Evolutionary conservation across 1,140 invertebrate species (phyloP).

Genomic region (Aplysia californica): DNA sequence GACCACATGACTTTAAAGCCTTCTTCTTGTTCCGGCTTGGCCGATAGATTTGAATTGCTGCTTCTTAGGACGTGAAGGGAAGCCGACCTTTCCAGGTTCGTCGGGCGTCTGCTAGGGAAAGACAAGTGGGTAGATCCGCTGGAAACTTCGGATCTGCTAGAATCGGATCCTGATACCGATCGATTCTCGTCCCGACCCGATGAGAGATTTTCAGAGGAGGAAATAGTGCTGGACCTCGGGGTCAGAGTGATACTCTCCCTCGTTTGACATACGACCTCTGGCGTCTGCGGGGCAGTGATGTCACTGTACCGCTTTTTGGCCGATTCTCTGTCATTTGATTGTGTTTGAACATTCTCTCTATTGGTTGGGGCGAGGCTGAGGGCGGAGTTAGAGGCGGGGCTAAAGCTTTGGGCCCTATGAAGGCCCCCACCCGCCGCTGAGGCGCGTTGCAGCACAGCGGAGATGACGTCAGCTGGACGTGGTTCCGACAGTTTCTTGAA

Average conservation of each 20-base stretch:
- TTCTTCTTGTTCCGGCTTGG: neutral
- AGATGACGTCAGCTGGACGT: conserved; percentile 25
- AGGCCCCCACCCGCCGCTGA: neutral
- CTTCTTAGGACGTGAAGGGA: neutral
- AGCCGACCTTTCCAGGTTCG: conserved; percentile 1
- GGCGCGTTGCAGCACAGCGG: conserved; percentile 22
- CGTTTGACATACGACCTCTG: neutral
- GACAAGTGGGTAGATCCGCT: too few species aligned
- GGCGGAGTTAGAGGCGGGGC: neutral
- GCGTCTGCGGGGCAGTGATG: neutral
- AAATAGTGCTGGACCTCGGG: neutral
- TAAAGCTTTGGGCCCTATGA: conserved; percentile 26
- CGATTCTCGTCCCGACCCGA: too few species aligned
- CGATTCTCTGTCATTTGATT: too few species aligned
- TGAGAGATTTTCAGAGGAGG: too few species aligned
- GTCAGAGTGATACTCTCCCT: neutral
- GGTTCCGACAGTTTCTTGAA: conserved; percentile 37
- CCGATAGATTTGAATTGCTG: too few species aligned
- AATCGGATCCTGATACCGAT: too few species aligned
- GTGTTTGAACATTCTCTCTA: too few species aligned
- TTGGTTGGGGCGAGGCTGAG: neutral
- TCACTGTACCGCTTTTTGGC: too few species aligned
- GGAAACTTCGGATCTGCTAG: too few species aligned
- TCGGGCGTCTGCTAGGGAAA: too few species aligned
- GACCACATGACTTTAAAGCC: neutral